phyloP scores from a whole-genome alignment of 2,797 vertebrate genomes.

The Rhinoraja longicauda region DNA sequence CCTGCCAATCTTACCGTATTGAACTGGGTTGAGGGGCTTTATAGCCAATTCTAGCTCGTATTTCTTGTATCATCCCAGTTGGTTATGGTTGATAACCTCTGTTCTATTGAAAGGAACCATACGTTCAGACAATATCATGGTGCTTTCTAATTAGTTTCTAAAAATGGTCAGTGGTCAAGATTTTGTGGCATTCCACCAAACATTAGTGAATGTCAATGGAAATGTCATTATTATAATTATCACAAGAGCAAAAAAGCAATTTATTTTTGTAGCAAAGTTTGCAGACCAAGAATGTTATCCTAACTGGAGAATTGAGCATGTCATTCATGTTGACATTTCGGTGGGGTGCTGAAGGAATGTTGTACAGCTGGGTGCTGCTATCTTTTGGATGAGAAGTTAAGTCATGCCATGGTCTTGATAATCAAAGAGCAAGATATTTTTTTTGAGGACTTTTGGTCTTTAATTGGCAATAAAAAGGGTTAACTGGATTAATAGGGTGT shows the following conservation, averaged over 20 bases:
- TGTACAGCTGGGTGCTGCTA: neutral
- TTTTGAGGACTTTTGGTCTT: neutral
- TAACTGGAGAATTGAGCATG: neutral
- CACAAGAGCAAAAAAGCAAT: too few relatives aligned
- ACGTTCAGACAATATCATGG: neutral
- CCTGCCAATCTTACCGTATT: too few relatives aligned
- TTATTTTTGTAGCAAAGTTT: neutral
- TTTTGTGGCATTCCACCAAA: neutral
- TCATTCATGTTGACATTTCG: neutral
- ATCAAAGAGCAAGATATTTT: neutral
- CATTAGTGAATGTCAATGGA: too few relatives aligned
- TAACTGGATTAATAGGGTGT: neutral
- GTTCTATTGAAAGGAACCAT: neutral
- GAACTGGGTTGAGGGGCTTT: too few relatives aligned
- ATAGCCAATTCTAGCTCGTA: too few relatives aligned
- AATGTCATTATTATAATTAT: neutral
- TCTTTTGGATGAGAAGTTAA: neutral
- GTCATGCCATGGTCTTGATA: neutral
- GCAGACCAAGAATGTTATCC: neutral
- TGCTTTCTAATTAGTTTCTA: neutral
- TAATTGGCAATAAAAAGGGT: neutral
- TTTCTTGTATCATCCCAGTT: neutral
- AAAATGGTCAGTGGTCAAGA: neutral
- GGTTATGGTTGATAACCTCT: neutral
- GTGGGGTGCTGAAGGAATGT: neutral